Evolutionary conservation across 2,797 vertebrate genomes (phyloP).

Genomic region (Cyclura pinguis): DNA sequence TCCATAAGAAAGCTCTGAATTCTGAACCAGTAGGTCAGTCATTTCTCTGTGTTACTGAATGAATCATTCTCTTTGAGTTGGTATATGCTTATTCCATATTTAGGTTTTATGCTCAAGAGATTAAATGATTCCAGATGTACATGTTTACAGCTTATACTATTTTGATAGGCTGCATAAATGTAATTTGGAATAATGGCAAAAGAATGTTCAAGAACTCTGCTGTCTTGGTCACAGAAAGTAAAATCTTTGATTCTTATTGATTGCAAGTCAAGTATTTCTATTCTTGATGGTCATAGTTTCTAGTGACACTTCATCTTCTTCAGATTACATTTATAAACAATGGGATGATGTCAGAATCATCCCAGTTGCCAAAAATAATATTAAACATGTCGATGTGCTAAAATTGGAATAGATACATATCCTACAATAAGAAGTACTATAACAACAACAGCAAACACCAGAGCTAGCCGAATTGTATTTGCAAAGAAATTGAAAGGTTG

Average conservation of each 20-base stretch:
- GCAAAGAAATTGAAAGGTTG: background rate
- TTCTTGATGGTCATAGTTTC: background rate
- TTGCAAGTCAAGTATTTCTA: background rate
- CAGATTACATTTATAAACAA: slow-evolving; percentile 17
- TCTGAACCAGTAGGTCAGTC: background rate
- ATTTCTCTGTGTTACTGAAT: slow-evolving; percentile 3
- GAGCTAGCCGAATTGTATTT: background rate
- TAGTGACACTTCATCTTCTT: slow-evolving; percentile 14
- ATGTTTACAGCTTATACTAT: background rate
- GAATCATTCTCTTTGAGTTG: background rate
- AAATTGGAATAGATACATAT: slow-evolving; percentile 11
- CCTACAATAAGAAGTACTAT: background rate
- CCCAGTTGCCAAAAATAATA: slow-evolving; percentile 24
- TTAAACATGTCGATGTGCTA: slow-evolving; percentile 22
- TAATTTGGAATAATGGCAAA: background rate
- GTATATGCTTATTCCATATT: background rate
- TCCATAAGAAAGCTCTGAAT: background rate
- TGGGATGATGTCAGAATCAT: slow-evolving; percentile 18
- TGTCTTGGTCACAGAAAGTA: background rate
- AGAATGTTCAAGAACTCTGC: background rate
- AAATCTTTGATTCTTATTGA: slow-evolving; percentile 1
- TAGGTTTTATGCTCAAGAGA: background rate
- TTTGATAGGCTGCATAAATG: slow-evolving; percentile 4
- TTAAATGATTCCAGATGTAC: slow-evolving; percentile 26
- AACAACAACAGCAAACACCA: slow-evolving; percentile 4